Evolutionary conservation across 2,888 invertebrate genomes (phyloP).

Genomic region (Buathra laborator): DNA sequence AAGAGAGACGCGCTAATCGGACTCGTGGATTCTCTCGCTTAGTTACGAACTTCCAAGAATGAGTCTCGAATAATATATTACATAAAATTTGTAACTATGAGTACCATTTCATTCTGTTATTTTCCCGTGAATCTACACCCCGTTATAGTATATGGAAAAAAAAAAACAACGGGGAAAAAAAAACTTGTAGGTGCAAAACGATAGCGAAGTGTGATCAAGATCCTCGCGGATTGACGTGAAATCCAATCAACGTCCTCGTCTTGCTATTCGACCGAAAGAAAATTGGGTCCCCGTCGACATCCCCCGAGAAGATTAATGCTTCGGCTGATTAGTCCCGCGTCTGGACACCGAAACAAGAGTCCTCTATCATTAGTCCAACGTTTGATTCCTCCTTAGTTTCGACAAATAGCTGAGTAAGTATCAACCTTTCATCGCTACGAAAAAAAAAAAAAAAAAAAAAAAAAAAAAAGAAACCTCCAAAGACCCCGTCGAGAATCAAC

Average conservation of each 20-base stretch:
- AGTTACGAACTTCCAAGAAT: constrained; percentile 29
- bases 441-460: background rate
- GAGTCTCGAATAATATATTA: constrained; percentile 1
- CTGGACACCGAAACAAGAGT: constrained; percentile 76
- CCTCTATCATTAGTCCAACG: constrained; percentile 78
- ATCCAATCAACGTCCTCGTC: constrained; percentile 83
- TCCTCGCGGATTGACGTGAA: constrained; percentile 77
- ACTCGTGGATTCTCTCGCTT: constrained; percentile 37
- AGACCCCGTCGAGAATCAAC: background rate
- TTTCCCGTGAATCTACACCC: constrained; percentile 8
- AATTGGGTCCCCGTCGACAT: constrained; percentile 81
- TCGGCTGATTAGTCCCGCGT: constrained; percentile 82
- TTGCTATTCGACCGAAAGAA: constrained; percentile 79
- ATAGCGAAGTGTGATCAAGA: constrained; percentile 72
- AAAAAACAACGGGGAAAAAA: constrained; percentile 55
- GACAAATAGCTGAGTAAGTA: constrained; percentile 72
- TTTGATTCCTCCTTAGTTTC: constrained; percentile 79
- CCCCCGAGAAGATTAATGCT: constrained; percentile 83
- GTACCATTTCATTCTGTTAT: constrained; percentile 7
- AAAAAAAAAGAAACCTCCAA: constrained; percentile 12
- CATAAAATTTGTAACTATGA: constrained; percentile 20
- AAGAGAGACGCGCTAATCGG: constrained; percentile 65
- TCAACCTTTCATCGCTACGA: constrained; percentile 52
- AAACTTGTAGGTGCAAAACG: constrained; percentile 64
- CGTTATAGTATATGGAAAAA: constrained; percentile 42